phyloP scores from a whole-genome alignment of 2,113 vertebrate species.

The Falcunculus frontatus region DNA sequence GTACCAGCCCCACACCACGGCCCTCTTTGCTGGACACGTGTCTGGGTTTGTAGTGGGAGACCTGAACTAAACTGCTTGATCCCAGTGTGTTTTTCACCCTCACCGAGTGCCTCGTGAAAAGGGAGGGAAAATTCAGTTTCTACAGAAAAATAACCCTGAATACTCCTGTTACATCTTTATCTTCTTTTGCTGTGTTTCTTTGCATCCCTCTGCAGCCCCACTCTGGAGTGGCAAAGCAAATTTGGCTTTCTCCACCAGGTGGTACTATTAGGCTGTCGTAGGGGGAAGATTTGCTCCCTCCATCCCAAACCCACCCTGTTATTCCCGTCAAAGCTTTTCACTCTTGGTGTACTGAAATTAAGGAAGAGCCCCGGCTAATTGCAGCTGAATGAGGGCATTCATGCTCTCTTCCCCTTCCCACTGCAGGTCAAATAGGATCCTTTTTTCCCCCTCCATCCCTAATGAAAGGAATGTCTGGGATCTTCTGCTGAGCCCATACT shows the following conservation, averaged over 20 bases:
- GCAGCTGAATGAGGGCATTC: neutral
- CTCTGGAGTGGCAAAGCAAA: neutral
- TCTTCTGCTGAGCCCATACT: neutral
- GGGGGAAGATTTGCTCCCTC: neutral
- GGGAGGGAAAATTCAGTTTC: neutral
- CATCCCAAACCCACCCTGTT: neutral
- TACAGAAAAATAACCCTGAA: neutral
- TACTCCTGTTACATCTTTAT: neutral
- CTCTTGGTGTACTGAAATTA: neutral
- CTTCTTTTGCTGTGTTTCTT: fast-evolving
- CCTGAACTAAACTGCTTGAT: neutral
- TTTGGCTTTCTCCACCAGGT: conserved; percentile 25
- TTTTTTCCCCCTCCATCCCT: fast-evolving
- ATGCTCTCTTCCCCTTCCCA: neutral
- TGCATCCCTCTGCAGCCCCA: neutral
- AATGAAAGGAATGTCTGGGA: neutral
- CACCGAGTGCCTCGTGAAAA: fast-evolving
- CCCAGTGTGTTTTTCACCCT: neutral
- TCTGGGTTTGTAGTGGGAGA: neutral
- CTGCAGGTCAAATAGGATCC: neutral
- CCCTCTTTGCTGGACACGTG: fast-evolving
- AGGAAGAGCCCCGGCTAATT: neutral
- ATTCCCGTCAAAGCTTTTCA: neutral
- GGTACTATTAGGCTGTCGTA: conserved; percentile 26
- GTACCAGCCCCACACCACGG: fast-evolving